Conservation (phyloP, 2,797 vertebrate genomes). For the Eleutherodactylus coqui region DNA sequence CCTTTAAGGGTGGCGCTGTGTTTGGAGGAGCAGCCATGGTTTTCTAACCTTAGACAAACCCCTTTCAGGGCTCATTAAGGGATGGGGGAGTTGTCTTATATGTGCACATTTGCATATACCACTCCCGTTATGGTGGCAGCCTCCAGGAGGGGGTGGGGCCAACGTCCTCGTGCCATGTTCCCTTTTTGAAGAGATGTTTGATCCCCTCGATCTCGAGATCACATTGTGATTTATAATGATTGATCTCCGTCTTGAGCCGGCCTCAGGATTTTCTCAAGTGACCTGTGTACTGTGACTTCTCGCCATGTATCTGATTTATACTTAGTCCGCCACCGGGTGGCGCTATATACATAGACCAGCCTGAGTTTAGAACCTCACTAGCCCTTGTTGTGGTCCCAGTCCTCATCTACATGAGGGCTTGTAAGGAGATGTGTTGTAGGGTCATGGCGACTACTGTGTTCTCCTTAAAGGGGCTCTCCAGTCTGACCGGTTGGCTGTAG, state of each 20-base stretch:
- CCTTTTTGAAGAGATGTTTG: not conserved
- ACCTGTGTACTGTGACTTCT: not conserved
- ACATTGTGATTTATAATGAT: not conserved
- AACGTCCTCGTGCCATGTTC: not conserved
- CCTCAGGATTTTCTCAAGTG: not conserved
- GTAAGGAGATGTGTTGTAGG: too few species aligned
- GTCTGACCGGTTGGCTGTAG: too few species aligned
- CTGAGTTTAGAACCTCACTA: not conserved
- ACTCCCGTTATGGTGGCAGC: not conserved
- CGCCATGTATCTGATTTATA: not conserved
- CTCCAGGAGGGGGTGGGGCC: too few species aligned
- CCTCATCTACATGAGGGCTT: too few species aligned
- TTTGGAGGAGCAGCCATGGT: too few species aligned
- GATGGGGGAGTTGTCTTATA: too few species aligned
- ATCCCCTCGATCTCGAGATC: not conserved
- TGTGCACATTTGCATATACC: too few species aligned
- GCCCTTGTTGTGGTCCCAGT: not conserved
- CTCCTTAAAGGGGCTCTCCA: not conserved
- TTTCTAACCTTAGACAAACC: too few species aligned
- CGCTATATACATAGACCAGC: not conserved
- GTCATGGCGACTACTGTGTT: too few species aligned
- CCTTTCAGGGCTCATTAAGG: too few species aligned
- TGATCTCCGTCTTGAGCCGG: constrained; percentile 18
- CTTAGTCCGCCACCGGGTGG: not conserved
- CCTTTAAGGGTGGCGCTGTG: too few species aligned